Evolutionary conservation across 2,113 vertebrate genomes (phyloP).

Genomic region (Pantherophis guttatus): DNA sequence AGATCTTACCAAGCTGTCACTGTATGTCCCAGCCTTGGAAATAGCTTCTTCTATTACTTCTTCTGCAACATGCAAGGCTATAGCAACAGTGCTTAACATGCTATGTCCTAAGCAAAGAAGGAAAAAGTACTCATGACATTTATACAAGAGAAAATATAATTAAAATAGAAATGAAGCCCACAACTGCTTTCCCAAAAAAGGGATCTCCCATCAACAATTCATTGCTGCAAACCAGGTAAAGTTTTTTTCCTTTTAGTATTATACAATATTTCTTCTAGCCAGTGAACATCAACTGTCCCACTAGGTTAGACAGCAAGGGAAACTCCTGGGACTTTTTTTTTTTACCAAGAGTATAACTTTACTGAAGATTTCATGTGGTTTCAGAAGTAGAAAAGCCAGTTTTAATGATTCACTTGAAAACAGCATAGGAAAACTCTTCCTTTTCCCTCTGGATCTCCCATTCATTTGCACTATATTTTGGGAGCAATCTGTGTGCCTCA

Average conservation of each 20-base stretch:
- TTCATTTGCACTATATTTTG: neutral
- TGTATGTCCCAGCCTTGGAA: conserved; percentile 88
- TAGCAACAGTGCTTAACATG: conserved; percentile 93
- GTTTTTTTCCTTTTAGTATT: neutral
- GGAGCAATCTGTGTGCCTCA: neutral
- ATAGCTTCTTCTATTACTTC: conserved; percentile 97
- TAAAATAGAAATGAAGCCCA: neutral
- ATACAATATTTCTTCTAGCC: neutral
- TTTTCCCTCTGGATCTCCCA: neutral
- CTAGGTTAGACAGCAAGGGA: neutral
- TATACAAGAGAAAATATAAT: neutral
- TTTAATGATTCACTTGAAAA: neutral
- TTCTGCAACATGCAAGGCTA: conserved; percentile 92
- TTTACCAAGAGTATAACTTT: neutral
- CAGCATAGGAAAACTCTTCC: neutral
- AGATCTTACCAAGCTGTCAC: conserved; percentile 86
- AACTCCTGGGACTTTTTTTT: neutral
- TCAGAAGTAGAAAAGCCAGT: neutral
- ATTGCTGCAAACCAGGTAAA: neutral
- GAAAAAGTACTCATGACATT: conserved; percentile 19
- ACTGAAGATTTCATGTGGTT: neutral
- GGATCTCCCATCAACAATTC: neutral
- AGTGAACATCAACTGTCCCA: neutral
- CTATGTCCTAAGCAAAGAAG: conserved; percentile 78
- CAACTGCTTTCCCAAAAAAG: neutral